A percentile compares a stretch with the other conserved stretches of the same genome.
Conservation (phyloP, 2,888 invertebrate genomes). For the Macrophya annulata region DNA sequence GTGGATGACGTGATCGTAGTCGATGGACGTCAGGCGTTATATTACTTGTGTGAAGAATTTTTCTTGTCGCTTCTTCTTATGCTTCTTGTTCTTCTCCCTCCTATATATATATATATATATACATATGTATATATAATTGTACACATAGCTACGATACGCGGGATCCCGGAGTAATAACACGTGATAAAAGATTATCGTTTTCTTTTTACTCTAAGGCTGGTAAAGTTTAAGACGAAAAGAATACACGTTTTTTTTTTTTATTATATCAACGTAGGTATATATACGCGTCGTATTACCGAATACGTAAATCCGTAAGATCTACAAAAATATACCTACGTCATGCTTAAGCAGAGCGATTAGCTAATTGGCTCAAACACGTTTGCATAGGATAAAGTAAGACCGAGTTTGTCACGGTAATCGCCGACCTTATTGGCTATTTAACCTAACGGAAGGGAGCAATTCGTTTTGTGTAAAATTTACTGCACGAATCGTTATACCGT, state of each 20-base stretch:
- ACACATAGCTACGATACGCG: background rate
- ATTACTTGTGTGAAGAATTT: conserved; percentile 32
- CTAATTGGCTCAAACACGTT: conserved; percentile 11
- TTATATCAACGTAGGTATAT: background rate
- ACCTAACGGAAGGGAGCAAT: conserved; percentile 38
- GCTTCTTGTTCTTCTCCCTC: background rate
- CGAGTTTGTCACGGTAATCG: conserved; percentile 10
- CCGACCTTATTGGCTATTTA: conserved; percentile 8
- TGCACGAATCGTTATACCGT: background rate
- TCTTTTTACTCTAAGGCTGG: background rate
- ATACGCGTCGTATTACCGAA: background rate
- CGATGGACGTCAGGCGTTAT: conserved; percentile 23
- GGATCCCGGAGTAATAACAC: conserved; percentile 10
- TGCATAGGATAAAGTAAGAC: background rate
- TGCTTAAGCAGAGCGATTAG: background rate
- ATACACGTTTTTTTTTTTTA: no score
- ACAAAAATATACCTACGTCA: background rate
- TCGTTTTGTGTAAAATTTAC: conserved; percentile 37
- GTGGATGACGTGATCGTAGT: conserved; percentile 41
- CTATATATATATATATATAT: background rate
- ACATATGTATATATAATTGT: background rate
- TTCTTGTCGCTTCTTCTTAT: conserved; percentile 15
- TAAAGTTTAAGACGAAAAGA: background rate
- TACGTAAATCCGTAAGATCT: background rate
- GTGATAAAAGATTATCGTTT: background rate